Conservation (phyloP, 2,888 invertebrate species). For the Congeria kusceri region DNA sequence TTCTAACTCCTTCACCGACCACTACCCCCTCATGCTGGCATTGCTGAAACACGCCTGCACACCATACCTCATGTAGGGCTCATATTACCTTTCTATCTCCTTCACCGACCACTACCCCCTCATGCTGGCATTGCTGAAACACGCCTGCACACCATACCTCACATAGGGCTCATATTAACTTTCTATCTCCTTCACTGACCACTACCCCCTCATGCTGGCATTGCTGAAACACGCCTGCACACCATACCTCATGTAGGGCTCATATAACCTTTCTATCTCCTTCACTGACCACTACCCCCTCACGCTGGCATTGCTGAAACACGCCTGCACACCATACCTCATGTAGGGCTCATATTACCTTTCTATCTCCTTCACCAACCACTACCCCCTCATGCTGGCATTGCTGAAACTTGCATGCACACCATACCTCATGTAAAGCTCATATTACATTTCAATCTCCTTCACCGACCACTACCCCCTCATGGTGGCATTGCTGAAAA, state of each 20-base stretch:
- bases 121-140: conserved; percentile 79
- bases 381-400: too few relatives aligned
- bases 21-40: conserved; percentile 81
- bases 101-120: conserved; percentile 76
- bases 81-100: not conserved
- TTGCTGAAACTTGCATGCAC: too few relatives aligned
- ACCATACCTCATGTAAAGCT: too few relatives aligned
- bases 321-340: too few relatives aligned
- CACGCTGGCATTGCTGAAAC: too few relatives aligned
- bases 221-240: conserved; percentile 78
- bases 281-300: too few relatives aligned
- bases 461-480: too few relatives aligned
- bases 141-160: conserved; percentile 79
- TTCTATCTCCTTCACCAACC: too few relatives aligned
- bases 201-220: conserved; percentile 81
- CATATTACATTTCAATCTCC: too few relatives aligned
- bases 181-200: conserved; percentile 64
- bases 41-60: conserved; percentile 78
- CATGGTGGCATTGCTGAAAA: too few relatives aligned
- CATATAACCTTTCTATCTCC: too few relatives aligned
- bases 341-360: too few relatives aligned
- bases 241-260: conserved; percentile 80
- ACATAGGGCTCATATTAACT: conserved; percentile 71
- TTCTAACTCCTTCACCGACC: conserved; percentile 64
- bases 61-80: conserved; percentile 82